phyloP scores from a whole-genome alignment of 2,888 invertebrate genomes.

The Brachylomia viminalis region DNA sequence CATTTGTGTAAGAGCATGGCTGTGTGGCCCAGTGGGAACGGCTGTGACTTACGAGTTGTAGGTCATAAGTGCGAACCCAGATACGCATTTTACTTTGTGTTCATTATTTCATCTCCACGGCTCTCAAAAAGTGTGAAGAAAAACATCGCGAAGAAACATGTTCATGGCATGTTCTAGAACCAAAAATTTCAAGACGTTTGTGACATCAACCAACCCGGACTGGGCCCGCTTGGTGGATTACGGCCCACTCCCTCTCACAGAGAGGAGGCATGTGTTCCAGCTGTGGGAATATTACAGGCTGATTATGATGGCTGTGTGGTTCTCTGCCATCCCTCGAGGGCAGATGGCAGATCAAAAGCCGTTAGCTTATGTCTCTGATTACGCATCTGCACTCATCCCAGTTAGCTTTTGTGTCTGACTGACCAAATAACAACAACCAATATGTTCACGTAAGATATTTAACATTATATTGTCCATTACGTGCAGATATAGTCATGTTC shows the following conservation, averaged over 20 bases:
- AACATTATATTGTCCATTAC: background rate
- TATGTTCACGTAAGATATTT: background rate
- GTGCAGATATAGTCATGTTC: background rate
- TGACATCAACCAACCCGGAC: background rate
- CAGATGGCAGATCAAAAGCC: background rate
- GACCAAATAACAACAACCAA: background rate
- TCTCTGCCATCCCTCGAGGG: background rate
- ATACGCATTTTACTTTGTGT: background rate
- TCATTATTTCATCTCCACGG: background rate
- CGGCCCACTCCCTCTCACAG: background rate
- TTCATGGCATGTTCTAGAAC: too few species aligned
- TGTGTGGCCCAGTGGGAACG: background rate
- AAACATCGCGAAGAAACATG: too few species aligned
- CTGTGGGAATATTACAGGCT: too few species aligned
- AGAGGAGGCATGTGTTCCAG: too few species aligned
- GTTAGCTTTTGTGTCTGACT: background rate
- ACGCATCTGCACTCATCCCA: background rate
- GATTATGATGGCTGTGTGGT: background rate
- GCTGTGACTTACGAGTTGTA: too few species aligned
- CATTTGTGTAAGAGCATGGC: background rate
- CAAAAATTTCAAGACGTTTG: too few species aligned
- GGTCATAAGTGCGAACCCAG: background rate
- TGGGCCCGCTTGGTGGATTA: too few species aligned
- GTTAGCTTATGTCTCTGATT: background rate
- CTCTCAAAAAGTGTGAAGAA: background rate